Evolutionary conservation across 2,888 invertebrate genomes (phyloP), one percentile per base, ranked within the genome.

Genomic region (Agrochola litura): DNA sequence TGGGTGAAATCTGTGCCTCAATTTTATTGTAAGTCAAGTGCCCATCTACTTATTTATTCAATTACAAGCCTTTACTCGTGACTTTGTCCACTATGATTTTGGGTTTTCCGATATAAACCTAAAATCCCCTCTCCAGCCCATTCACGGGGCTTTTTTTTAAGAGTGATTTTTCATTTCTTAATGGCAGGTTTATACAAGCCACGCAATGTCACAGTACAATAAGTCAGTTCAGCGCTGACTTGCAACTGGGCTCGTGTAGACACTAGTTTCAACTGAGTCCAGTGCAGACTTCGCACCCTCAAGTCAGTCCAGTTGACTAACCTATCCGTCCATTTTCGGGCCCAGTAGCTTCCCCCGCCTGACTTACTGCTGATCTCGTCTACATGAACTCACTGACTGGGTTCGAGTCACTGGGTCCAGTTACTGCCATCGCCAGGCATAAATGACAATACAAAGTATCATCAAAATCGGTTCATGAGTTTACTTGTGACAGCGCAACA

Each of bases 1-100:
- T 92, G 92, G 92, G 93, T 75, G 83, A 86, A 88, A 84, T 87
- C 83, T 88, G 75, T 81, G 86, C 70, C 5, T 66, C 60, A 46
- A 90, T 91, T 92, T 92, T 92, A 91, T 90, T 19, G 88, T 84
- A 77, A 88, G 81, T 90, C 89, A 91, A 89, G 79, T 86, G 82
- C 82, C 81, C 60, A 83, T 65, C 71, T 12, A 77, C 70, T 83
- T 86, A 79, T 86, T 85, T 86, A 85, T 82, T 86, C 79, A 88
- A 87, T 88, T 87, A 89, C n/a, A 46, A 46, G 9, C 14, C 14
- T 25, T 16, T 1, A 2, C 14, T 16, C 16, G 25, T 25, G 19
- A 12, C 37, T 66, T 66, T 25, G 16, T 60, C 3, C 9, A 19
- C 60, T 16, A 19, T 16, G 37, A 54, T 67, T 37, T 49, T 25